phyloP scores from a whole-genome alignment of 2,888 invertebrate genomes.

The Ganaspis brasiliensis region DNA sequence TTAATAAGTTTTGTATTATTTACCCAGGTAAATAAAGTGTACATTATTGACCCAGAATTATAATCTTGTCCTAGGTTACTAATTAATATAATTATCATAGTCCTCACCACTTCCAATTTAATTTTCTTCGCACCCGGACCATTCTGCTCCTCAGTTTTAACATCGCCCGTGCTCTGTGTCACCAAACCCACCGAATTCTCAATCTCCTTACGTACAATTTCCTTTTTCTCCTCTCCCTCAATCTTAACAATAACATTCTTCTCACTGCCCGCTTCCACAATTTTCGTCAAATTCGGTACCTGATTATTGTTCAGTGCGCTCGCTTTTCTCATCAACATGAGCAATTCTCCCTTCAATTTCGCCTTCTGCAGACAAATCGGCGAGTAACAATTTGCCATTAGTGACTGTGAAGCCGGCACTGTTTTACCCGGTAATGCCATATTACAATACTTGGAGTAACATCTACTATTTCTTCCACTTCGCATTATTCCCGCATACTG shows the following conservation, averaged over 20 bases:
- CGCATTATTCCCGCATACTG: conserved; percentile 87
- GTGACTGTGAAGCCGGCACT: conserved; percentile 81
- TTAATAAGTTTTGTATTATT: no score
- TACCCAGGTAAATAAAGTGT: no score
- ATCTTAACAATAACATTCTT: conserved; percentile 57
- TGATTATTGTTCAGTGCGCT: conserved; percentile 81
- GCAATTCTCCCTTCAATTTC: conserved; percentile 86
- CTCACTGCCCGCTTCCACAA: not conserved
- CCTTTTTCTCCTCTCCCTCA: conserved; percentile 78
- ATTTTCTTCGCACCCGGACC: conserved; percentile 67
- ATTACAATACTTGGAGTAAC: conserved; percentile 88
- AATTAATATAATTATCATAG: no score
- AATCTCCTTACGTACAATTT: conserved; percentile 84
- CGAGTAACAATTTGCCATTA: conserved; percentile 87
- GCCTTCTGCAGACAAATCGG: conserved; percentile 90
- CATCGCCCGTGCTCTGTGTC: conserved; percentile 74
- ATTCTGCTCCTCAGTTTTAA: conserved; percentile 49
- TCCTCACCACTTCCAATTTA: conserved; percentile 70
- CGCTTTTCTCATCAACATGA: conserved; percentile 84
- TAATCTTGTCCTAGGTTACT: no score
- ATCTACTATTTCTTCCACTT: conserved; percentile 87
- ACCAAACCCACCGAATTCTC: conserved; percentile 84
- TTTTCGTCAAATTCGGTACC: conserved; percentile 59
- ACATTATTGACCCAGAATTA: no score
- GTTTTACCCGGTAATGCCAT: conserved; percentile 82